A percentile compares a stretch with the other conserved stretches of the same genome.
These are phyloP conservation scores for Luffia ferchaultella DNA, from an alignment of 2,888 invertebrate genomes.

Conservation along the genomic window DNA sequence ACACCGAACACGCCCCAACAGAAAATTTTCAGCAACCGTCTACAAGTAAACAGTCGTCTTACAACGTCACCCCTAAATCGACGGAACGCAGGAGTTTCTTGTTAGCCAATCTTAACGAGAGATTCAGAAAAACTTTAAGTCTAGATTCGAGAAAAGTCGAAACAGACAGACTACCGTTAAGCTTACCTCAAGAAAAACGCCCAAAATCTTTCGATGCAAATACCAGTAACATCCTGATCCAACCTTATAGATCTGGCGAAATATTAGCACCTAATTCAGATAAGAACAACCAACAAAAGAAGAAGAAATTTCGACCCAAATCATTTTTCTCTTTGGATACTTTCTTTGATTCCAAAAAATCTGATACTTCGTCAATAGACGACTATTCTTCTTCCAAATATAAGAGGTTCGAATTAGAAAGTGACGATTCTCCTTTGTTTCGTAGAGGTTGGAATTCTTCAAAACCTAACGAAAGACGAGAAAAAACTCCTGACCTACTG, in stretches of 20 bases:
- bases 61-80: constrained; percentile 55
- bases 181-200: constrained; percentile 39
- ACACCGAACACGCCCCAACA: constrained; percentile 50
- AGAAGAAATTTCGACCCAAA: constrained; percentile 46
- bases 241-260: constrained; percentile 35
- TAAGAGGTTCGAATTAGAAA: constrained; percentile 57
- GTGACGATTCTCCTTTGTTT: constrained; percentile 56
- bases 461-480: constrained; percentile 19
- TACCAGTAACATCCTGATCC: constrained; percentile 47
- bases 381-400: constrained; percentile 62
- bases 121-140: constrained; percentile 58
- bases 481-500: constrained; percentile 52
- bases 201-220: constrained; percentile 51
- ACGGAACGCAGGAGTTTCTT: constrained; percentile 49
- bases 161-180: constrained; percentile 39
- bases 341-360: constrained; percentile 56
- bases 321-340: constrained; percentile 62
- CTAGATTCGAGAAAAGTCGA: constrained; percentile 55
- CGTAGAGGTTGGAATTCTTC: constrained; percentile 26
- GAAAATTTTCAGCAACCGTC: constrained; percentile 29
- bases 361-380: constrained; percentile 56
- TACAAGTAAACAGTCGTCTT: constrained; percentile 45
- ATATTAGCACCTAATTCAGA: constrained; percentile 45
- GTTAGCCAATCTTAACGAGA: constrained; percentile 51
- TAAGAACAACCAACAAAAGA: constrained; percentile 38